These are phyloP conservation scores for Drosophila teissieri DNA, from an alignment of 1,140 invertebrate species.

Conservation along the genomic window DNA sequence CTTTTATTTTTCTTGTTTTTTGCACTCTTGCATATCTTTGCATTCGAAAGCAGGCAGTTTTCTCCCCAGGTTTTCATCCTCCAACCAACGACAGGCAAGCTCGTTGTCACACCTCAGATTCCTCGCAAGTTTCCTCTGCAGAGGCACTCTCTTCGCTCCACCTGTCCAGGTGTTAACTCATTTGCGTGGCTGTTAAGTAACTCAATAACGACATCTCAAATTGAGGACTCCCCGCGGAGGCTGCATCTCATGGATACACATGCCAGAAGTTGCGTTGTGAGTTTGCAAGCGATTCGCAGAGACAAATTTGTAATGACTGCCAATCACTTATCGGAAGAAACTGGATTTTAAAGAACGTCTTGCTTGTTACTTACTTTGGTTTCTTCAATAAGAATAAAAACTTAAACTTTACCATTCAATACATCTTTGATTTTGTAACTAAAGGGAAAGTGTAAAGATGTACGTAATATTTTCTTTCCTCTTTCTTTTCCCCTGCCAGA, in stretches of 20 bases:
- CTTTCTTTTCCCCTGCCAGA: not conserved
- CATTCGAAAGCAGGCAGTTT: conserved; percentile 55
- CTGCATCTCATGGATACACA: conserved; percentile 6
- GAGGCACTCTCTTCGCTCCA: conserved; percentile 13
- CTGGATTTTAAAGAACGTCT: not conserved
- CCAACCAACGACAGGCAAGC: conserved; percentile 15
- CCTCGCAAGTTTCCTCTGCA: not conserved
- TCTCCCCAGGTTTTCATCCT: conserved; percentile 10
- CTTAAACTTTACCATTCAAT: not conserved
- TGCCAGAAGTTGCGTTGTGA: conserved; percentile 10
- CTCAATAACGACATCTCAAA: conserved; percentile 76
- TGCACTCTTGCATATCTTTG: conserved; percentile 68
- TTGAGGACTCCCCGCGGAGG: conserved; percentile 68
- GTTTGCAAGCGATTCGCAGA: conserved; percentile 31
- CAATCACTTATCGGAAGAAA: conserved; percentile 41
- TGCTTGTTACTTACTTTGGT: not conserved
- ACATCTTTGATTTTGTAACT: not conserved
- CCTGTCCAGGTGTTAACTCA: conserved; percentile 76
- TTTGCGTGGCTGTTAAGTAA: conserved; percentile 72
- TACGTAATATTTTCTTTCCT: not conserved
- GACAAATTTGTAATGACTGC: conserved; percentile 63
- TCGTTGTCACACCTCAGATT: conserved; percentile 21
- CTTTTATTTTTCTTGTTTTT: conserved; percentile 7
- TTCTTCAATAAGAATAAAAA: not conserved
- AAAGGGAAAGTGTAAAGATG: not conserved